Percentiles rank a stretch among this genome's conserved stretches.
Evolutionary conservation across 2,797 vertebrate species (phyloP).

Genomic region (Hoplostethus mediterraneus): DNA sequence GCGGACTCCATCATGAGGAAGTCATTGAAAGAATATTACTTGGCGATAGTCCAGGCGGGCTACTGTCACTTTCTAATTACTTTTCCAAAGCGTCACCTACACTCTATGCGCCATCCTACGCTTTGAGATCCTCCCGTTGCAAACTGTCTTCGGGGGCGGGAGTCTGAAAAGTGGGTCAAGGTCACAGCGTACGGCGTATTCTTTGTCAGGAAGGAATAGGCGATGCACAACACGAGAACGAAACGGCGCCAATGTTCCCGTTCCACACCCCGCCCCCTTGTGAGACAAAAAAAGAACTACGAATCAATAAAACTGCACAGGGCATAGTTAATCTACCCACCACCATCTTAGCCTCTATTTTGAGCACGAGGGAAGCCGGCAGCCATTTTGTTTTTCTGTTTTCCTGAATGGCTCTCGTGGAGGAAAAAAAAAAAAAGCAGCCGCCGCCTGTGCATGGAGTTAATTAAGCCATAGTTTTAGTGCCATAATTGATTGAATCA

Average conservation of each 20-base stretch:
- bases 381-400: conserved; percentile 82
- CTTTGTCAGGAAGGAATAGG: conserved; percentile 32
- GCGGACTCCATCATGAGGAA: conserved; percentile 60
- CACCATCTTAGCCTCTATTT: conserved; percentile 78
- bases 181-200: conserved; percentile 54
- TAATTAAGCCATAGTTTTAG: conserved; percentile 83
- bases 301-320: conserved; percentile 73
- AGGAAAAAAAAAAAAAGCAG: conserved; percentile 40
- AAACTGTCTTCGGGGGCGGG: conserved; percentile 35
- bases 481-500: conserved; percentile 84
- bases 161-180: conserved; percentile 68
- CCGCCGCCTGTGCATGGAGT: conserved; percentile 74
- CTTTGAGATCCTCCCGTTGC: conserved; percentile 50
- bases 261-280: conserved; percentile 50
- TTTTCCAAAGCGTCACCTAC: conserved; percentile 41
- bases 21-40: conserved; percentile 52
- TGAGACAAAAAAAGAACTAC: conserved; percentile 61
- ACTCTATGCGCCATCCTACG: conserved; percentile 45
- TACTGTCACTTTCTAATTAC: conserved; percentile 60
- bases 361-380: conserved; percentile 68
- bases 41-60: conserved; percentile 24
- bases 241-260: conserved; percentile 58
- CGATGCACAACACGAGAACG: conserved; percentile 17
- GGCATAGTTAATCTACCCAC: conserved; percentile 71
- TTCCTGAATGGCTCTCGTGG: conserved; percentile 67